Percentiles rank a stretch among this genome's conserved stretches.
These are phyloP conservation scores for Cryptops parisi DNA, from an alignment of 2,888 invertebrate species.

Conservation along the genomic window DNA sequence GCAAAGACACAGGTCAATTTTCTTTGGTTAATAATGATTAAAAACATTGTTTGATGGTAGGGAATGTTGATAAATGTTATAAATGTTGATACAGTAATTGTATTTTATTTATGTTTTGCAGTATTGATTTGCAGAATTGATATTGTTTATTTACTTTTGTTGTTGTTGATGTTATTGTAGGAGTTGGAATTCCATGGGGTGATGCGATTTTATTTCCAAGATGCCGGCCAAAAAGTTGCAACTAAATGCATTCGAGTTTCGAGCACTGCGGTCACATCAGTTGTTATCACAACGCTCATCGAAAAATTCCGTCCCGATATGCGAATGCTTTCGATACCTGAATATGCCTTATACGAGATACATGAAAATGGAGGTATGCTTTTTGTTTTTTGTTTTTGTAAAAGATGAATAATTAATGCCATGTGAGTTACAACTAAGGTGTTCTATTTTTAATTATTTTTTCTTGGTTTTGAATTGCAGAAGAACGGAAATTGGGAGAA, in stretches of 20 bases:
- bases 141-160: no score
- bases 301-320: conserved; percentile 99
- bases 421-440: not conserved
- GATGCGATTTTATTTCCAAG: conserved; percentile 99
- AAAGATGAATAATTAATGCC: not conserved
- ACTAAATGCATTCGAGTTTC: conserved; percentile 98
- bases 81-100: no score
- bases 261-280: conserved; percentile 87
- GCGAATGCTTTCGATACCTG: conserved; percentile 68
- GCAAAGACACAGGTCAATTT: no score
- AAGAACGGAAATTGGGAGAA: conserved; percentile 74
- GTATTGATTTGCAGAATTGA: no score
- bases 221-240: conserved; percentile 93
- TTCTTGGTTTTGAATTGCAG: conserved; percentile 32
- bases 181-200: conserved; percentile 97
- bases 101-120: no score
- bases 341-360: conserved; percentile 53
- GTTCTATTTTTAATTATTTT: not conserved
- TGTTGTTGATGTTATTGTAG: conserved; percentile 41
- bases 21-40: no score
- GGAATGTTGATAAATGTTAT: no score
- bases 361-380: conserved; percentile 52
- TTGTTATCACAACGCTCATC: conserved; percentile 91
- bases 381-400: conserved; percentile 17
- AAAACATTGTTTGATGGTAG: no score